Base-by-base conservation (phyloP, 2,888 invertebrate species). In the Scaptomyza flava region DNA sequence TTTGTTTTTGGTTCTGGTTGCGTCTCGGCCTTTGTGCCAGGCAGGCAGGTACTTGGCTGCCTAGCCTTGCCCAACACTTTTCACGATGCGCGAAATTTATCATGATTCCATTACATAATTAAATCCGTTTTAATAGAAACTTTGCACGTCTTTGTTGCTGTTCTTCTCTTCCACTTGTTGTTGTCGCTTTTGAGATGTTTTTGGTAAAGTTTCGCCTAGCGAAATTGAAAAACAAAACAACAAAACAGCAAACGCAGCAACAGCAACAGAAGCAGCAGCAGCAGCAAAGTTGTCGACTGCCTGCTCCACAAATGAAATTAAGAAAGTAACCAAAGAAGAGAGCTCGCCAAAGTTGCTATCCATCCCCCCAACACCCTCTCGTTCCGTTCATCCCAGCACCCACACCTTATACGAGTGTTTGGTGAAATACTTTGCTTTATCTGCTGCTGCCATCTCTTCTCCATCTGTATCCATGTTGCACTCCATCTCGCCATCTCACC, bases 61-160 rank as follows among this genome's bases (percentile, higher is more conserved):
- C 56, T 31, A 47, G 69, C 72, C 69, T 64, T 71, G 76, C 77
- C 83, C 77, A 87, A 83, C 86, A 85, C 82, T 83, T 82, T 82
- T 85, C 86, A 85, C 79, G 89, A 86, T 78, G 88, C 89, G 84
- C 80, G 82, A 86, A 86, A 89, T 89, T 87, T 86, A 89, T 87
- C 89, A 89, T 84, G 88, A 88, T 89, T 85, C 89, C 89, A 89
- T 89, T 90, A 90, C 89, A 88, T 89, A 89, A 89, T 89, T 89
- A 89, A 90, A 90, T 89, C 89, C 89, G 79, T 90, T 90, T 89
- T 84, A 84, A 89, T 88, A 85, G 85, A 81, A 84, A 86, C 82
- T 82, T 82, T 82, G 77, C 81, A 65, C 82, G 75, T 85, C 87
- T 84, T 73, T 81, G 64, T 73, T 71, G 50, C 27, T 67, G 46